Conservation (phyloP, 2,113 vertebrate species). For the Onychostoma macrolepis region DNA sequence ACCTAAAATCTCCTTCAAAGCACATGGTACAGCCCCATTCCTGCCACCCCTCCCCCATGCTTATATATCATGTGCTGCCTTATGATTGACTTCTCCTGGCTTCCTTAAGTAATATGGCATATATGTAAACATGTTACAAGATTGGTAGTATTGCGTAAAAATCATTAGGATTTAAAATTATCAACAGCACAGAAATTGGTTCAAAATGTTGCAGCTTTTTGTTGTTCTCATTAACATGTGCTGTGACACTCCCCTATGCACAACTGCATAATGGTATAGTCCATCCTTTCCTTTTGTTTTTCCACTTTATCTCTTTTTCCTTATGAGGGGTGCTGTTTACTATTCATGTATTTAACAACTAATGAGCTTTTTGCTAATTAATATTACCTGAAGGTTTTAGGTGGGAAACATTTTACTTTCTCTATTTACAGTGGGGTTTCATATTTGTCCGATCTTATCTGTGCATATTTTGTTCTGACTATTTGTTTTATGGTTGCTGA, state of each 20-base stretch:
- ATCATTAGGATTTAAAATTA: neutral
- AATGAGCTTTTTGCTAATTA: neutral
- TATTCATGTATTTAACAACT: neutral
- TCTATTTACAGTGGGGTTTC: neutral
- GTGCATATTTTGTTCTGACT: neutral
- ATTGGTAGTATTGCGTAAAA: neutral
- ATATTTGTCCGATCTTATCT: neutral
- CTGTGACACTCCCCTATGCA: neutral
- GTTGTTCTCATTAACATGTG: neutral
- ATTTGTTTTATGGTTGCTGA: neutral
- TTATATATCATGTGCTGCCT: neutral
- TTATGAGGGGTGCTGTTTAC: neutral
- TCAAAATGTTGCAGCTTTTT: neutral
- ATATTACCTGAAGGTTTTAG: neutral
- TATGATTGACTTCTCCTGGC: slow-evolving; percentile 3
- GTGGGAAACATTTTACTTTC: neutral
- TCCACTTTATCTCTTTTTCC: neutral
- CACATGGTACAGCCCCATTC: slow-evolving; percentile 28
- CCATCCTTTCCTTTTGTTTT: neutral
- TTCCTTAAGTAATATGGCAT: neutral
- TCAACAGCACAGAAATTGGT: neutral
- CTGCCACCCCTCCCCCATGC: slow-evolving; percentile 41
- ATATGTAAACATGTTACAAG: neutral
- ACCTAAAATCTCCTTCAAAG: slow-evolving; percentile 3
- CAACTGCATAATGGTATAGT: neutral